Percentiles rank a stretch among this genome's conserved stretches.
Evolutionary conservation across 2,888 invertebrate genomes (phyloP).

Genomic region (Nebria salina): DNA sequence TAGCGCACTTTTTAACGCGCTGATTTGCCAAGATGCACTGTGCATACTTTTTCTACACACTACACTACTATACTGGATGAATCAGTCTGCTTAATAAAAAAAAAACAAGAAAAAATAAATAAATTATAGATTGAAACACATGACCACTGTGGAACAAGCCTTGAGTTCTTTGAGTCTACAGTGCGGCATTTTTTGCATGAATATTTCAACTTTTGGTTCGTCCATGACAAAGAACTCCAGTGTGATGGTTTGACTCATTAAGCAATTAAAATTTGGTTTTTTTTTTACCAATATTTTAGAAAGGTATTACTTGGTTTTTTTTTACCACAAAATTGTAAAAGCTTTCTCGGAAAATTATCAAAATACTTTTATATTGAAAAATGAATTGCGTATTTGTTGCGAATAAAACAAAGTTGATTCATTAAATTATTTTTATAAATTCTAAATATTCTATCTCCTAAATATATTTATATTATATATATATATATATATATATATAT

Average conservation of each 20-base stretch:
- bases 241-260: not conserved
- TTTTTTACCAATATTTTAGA: not conserved
- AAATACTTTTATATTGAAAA: not conserved
- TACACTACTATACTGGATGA: slow-evolving; percentile 19
- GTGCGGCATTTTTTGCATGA: not conserved
- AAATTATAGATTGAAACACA: not conserved
- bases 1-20: slow-evolving; percentile 22
- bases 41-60: slow-evolving; percentile 33
- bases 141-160: not conserved
- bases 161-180: not conserved
- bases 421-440: too few species aligned
- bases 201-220: not conserved
- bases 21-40: slow-evolving; percentile 34
- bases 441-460: too few species aligned
- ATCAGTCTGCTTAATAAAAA: slow-evolving; percentile 29
- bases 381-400: not conserved
- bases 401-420: not conserved
- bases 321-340: not conserved
- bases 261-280: not conserved
- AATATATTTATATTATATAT: too few species aligned
- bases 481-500: too few species aligned
- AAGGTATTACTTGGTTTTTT: not conserved
- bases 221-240: not conserved
- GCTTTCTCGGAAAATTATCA: not conserved
- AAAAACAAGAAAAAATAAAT: slow-evolving; percentile 14